A percentile compares a stretch with the other conserved stretches of the same genome.
These are phyloP conservation scores for Phania funesta DNA, from an alignment of 2,888 invertebrate genomes.

Conservation along the genomic window DNA sequence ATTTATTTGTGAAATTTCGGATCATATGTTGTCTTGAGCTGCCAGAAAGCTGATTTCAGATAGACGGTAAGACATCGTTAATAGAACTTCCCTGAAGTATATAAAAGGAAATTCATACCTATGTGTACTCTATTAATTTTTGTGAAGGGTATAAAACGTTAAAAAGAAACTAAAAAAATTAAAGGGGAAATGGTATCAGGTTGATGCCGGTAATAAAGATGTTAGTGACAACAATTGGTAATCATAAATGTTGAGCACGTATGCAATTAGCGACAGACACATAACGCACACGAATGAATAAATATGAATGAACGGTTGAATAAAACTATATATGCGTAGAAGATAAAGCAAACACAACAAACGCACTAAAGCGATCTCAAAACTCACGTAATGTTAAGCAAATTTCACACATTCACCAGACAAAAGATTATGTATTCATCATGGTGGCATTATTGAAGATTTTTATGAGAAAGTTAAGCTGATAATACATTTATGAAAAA, in stretches of 20 bases:
- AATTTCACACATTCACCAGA: slow-evolving; percentile 25
- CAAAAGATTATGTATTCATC: neutral
- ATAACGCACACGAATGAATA: slow-evolving; percentile 30
- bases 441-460: neutral
- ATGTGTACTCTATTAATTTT: neutral
- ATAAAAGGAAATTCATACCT: neutral
- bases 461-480: slow-evolving; percentile 49
- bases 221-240: slow-evolving; percentile 37
- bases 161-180: slow-evolving; percentile 6
- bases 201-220: neutral
- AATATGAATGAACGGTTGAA: slow-evolving; percentile 23
- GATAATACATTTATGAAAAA: slow-evolving; percentile 29
- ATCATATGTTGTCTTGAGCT: too few species aligned
- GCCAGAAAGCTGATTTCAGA: too few species aligned
- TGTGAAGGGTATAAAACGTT: neutral
- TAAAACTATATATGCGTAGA: slow-evolving; percentile 38
- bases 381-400: neutral
- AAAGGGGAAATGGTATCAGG: slow-evolving; percentile 11
- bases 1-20: too few species aligned
- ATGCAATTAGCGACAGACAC: slow-evolving; percentile 68
- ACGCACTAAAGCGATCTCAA: neutral
- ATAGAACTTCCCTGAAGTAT: too few species aligned
- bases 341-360: neutral
- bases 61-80: too few species aligned
- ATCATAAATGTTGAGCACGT: slow-evolving; percentile 68